Evolutionary conservation across 2,797 vertebrate genomes (phyloP).

Genomic region (Acanthiza pusilla): DNA sequence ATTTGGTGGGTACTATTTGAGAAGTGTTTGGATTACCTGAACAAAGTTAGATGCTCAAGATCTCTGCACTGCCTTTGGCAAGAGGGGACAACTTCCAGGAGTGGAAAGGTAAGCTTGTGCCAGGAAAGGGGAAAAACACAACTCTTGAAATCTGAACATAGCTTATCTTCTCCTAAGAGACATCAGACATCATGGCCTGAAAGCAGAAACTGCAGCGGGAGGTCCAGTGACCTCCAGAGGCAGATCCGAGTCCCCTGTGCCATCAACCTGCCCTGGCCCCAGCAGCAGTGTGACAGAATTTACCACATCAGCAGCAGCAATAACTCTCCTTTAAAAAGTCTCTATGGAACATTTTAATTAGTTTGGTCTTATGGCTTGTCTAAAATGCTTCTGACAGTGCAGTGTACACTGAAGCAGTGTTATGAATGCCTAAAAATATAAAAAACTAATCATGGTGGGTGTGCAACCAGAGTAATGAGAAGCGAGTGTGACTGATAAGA

Average conservation of each 20-base stretch:
- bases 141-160: not conserved
- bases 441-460: constrained; percentile 41
- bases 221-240: not conserved
- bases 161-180: not conserved
- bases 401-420: not conserved
- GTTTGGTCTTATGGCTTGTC: constrained; percentile 25
- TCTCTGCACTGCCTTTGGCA: not conserved
- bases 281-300: not conserved
- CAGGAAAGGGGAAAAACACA: rapidly evolving
- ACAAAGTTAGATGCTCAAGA: not conserved
- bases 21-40: not conserved
- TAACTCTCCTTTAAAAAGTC: not conserved
- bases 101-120: not conserved
- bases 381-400: constrained; percentile 20
- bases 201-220: not conserved
- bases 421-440: constrained; percentile 42
- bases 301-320: not conserved
- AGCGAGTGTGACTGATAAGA: not conserved
- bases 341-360: constrained; percentile 33
- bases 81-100: not conserved
- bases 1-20: not conserved
- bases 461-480: constrained; percentile 19
- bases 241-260: not conserved
- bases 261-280: not conserved
- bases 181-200: not conserved